Evolutionary conservation across 2,113 vertebrate genomes (phyloP), one percentile per base, ranked within the genome.

Genomic region (Ranitomeya variabilis): DNA sequence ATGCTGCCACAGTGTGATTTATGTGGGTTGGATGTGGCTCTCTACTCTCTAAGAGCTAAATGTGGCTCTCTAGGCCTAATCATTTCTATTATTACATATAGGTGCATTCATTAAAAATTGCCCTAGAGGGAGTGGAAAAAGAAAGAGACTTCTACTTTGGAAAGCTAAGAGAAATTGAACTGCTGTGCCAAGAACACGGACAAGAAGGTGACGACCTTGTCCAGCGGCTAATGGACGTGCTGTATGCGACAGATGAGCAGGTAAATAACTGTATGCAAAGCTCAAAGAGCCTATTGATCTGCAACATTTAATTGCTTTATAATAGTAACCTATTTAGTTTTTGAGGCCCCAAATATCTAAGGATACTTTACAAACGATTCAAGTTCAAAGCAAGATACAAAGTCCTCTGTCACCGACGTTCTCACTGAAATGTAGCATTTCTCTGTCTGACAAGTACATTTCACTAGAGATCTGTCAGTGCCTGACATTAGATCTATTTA

Each of bases 111-210:
- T 95, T 99, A 96, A 99, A 99, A 94, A 94, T 95, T 92, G 97
- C 97, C 92, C 96, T 99, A 89, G 98, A 99, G 95, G 98, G 98
- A 0, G 96, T 98, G 93, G 98, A 99, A 93, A 99, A 99, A 92
- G 98, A 99, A 94, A 95, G 98, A 91, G 98, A 99, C 95, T 99
- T 98, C 96, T 99, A 99, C 93, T 99, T 99, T 52, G 97, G 97
- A 88, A 99, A 99, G 93, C 94, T 99, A 95, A 96, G 98, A 90
- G 98, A 99, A 92, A 98, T 99, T 90, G 98, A 99, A 93, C 94
- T 99, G 69, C 95, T 99, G 90, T 99, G 97, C 94, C 98, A 99
- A 92, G 97, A 99, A 23, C 98, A 99, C 0, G 97, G 96, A 51
- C 96, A 97, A 92, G 98, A 99, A 91, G 97, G 96, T 18, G 96